phyloP scores from a whole-genome alignment of 2,888 invertebrate species.

The Dione vanillae region DNA sequence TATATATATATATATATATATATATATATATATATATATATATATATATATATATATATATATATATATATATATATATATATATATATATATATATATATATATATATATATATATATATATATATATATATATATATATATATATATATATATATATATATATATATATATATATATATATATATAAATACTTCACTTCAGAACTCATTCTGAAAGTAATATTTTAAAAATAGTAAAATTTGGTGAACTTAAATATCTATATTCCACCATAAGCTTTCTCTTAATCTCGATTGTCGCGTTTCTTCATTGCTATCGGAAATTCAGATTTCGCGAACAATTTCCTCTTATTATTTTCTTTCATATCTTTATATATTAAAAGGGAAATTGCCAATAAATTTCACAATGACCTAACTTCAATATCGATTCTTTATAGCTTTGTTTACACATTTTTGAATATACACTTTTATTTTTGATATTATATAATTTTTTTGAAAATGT shows the following conservation, averaged over 20 bases:
- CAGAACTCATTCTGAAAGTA: no score
- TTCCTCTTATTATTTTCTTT: slow-evolving; percentile 38
- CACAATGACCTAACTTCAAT: slow-evolving; percentile 13
- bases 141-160: no score
- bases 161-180: no score
- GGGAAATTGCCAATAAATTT: slow-evolving; percentile 27
- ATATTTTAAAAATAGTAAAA: not conserved
- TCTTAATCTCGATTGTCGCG: slow-evolving; percentile 39
- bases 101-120: no score
- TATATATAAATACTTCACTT: no score
- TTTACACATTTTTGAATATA: not conserved
- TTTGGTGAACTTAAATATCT: slow-evolving; percentile 17
- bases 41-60: no score
- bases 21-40: no score
- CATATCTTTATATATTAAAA: slow-evolving; percentile 18
- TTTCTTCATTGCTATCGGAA: slow-evolving; percentile 42
- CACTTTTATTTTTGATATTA: not conserved
- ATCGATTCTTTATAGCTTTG: not conserved
- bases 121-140: no score
- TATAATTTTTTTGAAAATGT: no score
- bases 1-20: no score
- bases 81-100: no score
- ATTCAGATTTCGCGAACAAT: slow-evolving; percentile 43
- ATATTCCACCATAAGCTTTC: slow-evolving; percentile 27
- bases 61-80: no score